Conservation (phyloP, 1,140 invertebrate species). For the Arctopsyche grandis region DNA sequence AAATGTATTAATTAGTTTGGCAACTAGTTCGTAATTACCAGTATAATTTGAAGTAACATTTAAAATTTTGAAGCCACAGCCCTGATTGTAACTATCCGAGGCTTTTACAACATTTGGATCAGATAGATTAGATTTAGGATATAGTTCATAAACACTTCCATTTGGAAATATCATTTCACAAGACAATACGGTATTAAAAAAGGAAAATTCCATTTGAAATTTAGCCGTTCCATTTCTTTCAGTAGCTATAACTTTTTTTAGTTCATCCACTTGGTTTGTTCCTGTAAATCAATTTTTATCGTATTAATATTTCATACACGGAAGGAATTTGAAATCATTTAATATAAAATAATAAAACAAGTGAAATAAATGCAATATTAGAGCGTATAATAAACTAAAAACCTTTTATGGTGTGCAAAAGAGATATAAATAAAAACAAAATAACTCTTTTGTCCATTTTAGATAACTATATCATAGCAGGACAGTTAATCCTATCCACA, state of each 20-base stretch:
- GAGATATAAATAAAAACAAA: background rate
- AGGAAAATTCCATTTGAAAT: background rate
- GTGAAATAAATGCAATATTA: too few species aligned
- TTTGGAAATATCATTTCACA: slow-evolving; percentile 25
- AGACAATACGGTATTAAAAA: background rate
- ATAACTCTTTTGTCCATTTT: background rate
- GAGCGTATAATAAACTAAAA: too few species aligned
- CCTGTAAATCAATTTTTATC: background rate
- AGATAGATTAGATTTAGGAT: slow-evolving; percentile 31
- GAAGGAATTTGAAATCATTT: too few species aligned
- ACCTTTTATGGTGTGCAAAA: too few species aligned
- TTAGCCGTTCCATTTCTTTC: background rate
- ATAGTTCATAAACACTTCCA: slow-evolving; percentile 36
- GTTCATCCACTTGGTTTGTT: background rate
- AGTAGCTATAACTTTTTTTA: background rate
- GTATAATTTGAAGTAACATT: background rate
- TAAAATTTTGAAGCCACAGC: slow-evolving; percentile 1
- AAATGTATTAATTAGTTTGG: too few species aligned
- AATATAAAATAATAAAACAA: too few species aligned
- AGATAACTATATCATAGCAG: too few species aligned
- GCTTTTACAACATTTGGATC: slow-evolving; percentile 12
- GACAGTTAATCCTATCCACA: too few species aligned
- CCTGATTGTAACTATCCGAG: too few species aligned
- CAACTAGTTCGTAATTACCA: background rate
- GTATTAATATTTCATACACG: too few species aligned